Evolutionary conservation across 2,888 invertebrate genomes (phyloP).

Genomic region (Nemotelus pantherinus): DNA sequence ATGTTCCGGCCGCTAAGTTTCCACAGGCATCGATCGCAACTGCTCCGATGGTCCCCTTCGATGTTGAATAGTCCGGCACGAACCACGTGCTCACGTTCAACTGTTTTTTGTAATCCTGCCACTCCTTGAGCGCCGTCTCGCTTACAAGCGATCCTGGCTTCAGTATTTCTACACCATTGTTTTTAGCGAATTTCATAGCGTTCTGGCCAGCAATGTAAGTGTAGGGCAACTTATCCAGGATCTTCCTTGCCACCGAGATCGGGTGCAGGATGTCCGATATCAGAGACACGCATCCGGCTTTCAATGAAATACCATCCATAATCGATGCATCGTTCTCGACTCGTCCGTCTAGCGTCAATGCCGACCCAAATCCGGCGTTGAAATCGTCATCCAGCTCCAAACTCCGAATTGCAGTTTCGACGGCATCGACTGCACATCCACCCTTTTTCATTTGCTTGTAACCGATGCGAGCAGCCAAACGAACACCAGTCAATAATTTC

Average conservation of each 20-base stretch:
- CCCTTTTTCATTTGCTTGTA: conserved; percentile 68
- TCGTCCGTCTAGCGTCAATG: conserved; percentile 77
- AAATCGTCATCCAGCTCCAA: conserved; percentile 82
- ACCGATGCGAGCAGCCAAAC: conserved; percentile 71
- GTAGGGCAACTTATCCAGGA: conserved; percentile 80
- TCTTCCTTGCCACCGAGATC: conserved; percentile 77
- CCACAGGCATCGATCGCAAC: conserved; percentile 80
- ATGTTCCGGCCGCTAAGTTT: conserved; percentile 81
- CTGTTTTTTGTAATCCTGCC: conserved; percentile 64
- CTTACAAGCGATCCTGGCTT: conserved; percentile 74
- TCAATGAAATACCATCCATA: conserved; percentile 77
- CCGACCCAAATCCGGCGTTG: conserved; percentile 86
- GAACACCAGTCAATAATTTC: conserved; percentile 73
- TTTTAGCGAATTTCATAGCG: conserved; percentile 75
- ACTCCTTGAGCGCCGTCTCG: conserved; percentile 69
- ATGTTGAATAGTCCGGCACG: neutral
- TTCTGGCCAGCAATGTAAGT: conserved; percentile 78
- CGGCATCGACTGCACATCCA: conserved; percentile 76
- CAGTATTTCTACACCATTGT: conserved; percentile 70
- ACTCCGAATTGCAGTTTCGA: conserved; percentile 77
- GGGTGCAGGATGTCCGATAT: conserved; percentile 80
- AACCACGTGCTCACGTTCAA: neutral
- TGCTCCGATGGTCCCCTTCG: conserved; percentile 80
- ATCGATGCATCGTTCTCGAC: conserved; percentile 89
- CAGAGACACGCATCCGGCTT: conserved; percentile 78